These are phyloP conservation scores for Parnassius mnemosyne DNA, from an alignment of 2,888 invertebrate genomes.

Conservation along the genomic window DNA sequence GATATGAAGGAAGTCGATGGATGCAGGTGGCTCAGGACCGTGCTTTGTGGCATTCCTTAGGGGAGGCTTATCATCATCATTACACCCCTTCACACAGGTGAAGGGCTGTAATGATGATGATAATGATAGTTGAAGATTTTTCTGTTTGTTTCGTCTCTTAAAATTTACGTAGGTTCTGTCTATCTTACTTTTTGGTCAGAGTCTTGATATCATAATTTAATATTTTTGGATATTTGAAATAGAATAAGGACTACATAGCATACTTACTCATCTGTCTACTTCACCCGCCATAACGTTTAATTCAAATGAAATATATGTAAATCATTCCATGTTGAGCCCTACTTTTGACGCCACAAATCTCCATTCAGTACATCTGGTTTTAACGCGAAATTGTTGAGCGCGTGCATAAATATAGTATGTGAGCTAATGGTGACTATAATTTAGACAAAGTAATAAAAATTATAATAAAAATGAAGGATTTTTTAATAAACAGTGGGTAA, in stretches of 20 bases:
- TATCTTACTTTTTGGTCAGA: neutral
- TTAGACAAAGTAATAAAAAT: neutral
- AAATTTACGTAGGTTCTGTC: neutral
- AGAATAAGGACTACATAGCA: neutral
- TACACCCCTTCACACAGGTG: too few relatives aligned
- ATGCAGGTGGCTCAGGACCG: too few relatives aligned
- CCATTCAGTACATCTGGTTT: constrained; percentile 14
- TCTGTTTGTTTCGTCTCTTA: neutral
- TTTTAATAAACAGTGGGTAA: neutral
- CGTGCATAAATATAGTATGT: neutral
- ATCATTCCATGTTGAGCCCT: neutral
- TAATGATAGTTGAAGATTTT: neutral
- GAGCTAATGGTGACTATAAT: neutral
- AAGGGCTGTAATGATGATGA: too few relatives aligned
- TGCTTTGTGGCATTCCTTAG: too few relatives aligned
- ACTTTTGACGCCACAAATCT: constrained; percentile 10
- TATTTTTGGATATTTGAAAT: neutral
- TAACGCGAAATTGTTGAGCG: constrained; percentile 4
- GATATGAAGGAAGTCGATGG: too few relatives aligned
- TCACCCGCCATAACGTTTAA: constrained; percentile 1
- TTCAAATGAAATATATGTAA: constrained; percentile 1
- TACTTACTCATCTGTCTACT: neutral
- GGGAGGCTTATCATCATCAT: too few relatives aligned
- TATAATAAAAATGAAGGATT: neutral
- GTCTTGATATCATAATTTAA: too few relatives aligned